Percentiles rank a stretch among this genome's conserved stretches.
These are phyloP conservation scores for Agonopterix subpropinquella DNA, from an alignment of 2,888 invertebrate genomes.

Conservation along the genomic window DNA sequence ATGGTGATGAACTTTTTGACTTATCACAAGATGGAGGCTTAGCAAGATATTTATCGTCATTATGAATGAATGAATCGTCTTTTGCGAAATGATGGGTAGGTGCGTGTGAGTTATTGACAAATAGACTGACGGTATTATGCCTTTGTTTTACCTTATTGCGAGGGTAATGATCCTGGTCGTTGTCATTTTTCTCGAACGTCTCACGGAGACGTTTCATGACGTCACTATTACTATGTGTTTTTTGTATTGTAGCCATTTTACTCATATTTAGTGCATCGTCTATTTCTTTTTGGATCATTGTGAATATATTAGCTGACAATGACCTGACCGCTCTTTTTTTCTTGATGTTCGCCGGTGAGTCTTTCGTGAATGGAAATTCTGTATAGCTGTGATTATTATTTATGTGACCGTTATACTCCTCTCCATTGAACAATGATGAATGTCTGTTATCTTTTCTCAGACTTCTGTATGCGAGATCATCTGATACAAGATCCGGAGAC, in stretches of 20 bases:
- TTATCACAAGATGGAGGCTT: constrained; percentile 70
- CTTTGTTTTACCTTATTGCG: constrained; percentile 73
- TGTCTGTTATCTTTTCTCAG: constrained; percentile 86
- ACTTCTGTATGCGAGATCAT: constrained; percentile 91
- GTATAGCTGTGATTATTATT: constrained; percentile 61
- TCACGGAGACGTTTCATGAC: constrained; percentile 67
- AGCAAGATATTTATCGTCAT: constrained; percentile 64
- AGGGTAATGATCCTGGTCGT: constrained; percentile 56
- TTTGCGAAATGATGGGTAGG: constrained; percentile 66
- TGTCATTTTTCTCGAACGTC: constrained; percentile 63
- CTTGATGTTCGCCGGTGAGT: constrained; percentile 66
- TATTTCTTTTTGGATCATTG: constrained; percentile 81
- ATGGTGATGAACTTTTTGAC: constrained; percentile 74
- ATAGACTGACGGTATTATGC: constrained; percentile 67
- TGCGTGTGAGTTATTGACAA: constrained; percentile 65
- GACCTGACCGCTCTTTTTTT: constrained; percentile 89
- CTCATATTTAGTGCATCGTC: constrained; percentile 74
- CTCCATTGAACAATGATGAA: constrained; percentile 64
- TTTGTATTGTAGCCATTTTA: constrained; percentile 70
- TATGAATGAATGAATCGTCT: constrained; percentile 71
- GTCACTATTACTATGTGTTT: constrained; percentile 78
- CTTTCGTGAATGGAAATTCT: constrained; percentile 52
- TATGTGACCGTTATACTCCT: constrained; percentile 63
- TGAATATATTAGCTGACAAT: constrained; percentile 88
- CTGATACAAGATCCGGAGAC: constrained; percentile 88